These are phyloP conservation scores for Hippocampus guttulatus DNA, from an alignment of 2,113 vertebrate species.

Conservation along the genomic window DNA sequence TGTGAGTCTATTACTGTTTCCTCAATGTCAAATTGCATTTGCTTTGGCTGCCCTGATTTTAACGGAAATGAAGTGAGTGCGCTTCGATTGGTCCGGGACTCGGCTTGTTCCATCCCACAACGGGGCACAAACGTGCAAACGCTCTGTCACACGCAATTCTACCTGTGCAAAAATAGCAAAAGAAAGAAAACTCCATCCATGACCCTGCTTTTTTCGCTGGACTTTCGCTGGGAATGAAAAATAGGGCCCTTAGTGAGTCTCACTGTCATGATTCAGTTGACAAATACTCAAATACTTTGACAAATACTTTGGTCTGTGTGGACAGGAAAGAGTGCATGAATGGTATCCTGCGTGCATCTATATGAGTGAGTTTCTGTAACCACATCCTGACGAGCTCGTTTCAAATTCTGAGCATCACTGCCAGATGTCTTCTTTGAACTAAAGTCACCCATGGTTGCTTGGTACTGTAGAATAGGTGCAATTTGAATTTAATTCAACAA, in stretches of 20 bases:
- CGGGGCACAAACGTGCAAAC: no score
- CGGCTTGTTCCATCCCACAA: no score
- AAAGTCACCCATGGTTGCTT: neutral
- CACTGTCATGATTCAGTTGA: conserved; percentile 9
- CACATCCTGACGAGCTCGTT: conserved; percentile 63
- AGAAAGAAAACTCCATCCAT: no score
- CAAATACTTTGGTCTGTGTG: neutral
- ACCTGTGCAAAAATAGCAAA: no score
- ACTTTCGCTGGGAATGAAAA: no score
- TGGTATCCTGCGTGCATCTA: conserved; percentile 34
- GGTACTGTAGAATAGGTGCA: neutral
- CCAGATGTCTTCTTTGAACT: conserved; percentile 44
- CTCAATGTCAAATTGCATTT: no score
- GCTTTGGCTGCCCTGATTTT: no score
- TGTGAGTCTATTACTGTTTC: no score
- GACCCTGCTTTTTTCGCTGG: no score
- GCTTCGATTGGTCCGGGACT: no score
- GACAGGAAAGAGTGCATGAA: neutral
- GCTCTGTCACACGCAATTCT: no score
- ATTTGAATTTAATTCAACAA: neutral
- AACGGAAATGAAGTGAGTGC: no score
- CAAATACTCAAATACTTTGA: neutral
- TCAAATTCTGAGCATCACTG: conserved; percentile 36
- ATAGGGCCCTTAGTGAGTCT: neutral
- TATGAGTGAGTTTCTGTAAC: conserved; percentile 19